Conservation (phyloP, 2,113 vertebrate species). For the Crocuta crocuta region DNA sequence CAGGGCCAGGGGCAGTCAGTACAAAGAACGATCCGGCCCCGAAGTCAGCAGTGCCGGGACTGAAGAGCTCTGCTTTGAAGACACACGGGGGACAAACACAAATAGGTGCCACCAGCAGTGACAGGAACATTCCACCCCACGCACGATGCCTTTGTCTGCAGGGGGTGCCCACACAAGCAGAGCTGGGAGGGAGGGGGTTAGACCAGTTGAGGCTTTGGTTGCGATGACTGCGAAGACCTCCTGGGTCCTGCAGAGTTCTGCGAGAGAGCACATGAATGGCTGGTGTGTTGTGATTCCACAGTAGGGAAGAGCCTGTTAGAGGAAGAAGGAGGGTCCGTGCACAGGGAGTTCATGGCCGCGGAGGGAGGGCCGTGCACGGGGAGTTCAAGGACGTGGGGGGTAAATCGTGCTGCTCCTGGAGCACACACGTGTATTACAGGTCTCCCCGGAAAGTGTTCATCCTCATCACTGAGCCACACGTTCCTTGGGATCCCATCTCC, state of each 20-base stretch:
- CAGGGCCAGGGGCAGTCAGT: rapidly evolving
- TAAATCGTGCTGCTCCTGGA: rapidly evolving
- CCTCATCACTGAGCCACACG: rapidly evolving
- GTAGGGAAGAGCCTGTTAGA: background rate
- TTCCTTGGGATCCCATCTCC: background rate
- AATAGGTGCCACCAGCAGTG: rapidly evolving
- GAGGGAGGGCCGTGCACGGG: background rate
- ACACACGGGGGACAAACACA: rapidly evolving
- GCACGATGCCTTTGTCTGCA: rapidly evolving
- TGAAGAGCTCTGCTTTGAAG: background rate
- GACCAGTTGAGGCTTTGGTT: rapidly evolving
- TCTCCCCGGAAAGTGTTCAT: rapidly evolving
- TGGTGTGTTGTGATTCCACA: rapidly evolving
- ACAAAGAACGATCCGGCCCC: rapidly evolving
- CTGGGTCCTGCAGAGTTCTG: background rate
- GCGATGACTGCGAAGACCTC: background rate
- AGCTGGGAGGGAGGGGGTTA: rapidly evolving
- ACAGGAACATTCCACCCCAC: rapidly evolving
- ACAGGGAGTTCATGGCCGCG: background rate
- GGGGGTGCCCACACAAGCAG: rapidly evolving
- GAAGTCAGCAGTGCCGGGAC: rapidly evolving
- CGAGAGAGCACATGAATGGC: background rate
- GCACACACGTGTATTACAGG: rapidly evolving
- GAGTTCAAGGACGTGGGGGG: no score
- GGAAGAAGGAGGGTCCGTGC: background rate